Evolutionary conservation across 2,113 vertebrate species (phyloP).

Genomic region (Tragulus kanchil): DNA sequence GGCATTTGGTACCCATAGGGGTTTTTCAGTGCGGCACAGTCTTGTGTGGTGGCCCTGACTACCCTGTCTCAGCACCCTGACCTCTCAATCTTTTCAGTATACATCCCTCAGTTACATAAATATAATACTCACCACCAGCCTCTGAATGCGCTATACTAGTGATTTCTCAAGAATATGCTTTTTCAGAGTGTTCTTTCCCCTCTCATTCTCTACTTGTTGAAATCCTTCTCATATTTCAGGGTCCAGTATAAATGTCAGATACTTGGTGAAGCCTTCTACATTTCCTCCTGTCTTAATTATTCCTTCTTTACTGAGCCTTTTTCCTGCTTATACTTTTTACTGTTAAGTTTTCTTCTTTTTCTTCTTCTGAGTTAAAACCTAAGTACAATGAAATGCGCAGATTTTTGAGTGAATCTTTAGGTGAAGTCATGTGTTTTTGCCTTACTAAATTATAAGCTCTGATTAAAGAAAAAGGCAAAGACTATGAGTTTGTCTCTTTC

Average conservation of each 20-base stretch:
- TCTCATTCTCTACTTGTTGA: conserved; percentile 30
- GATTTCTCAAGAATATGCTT: not conserved
- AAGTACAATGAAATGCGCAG: not conserved
- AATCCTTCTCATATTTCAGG: conserved; percentile 35
- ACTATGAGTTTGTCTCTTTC: conserved; percentile 18
- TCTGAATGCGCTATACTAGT: not conserved
- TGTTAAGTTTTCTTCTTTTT: not conserved
- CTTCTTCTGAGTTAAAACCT: conserved; percentile 33
- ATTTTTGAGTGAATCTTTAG: not conserved
- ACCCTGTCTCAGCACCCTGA: not conserved
- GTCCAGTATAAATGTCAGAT: conserved; percentile 18
- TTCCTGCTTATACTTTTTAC: not conserved
- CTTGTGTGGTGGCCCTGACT: not conserved
- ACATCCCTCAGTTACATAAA: not conserved
- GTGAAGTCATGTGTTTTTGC: not conserved
- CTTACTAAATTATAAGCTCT: conserved; percentile 17
- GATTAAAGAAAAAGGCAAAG: conserved; percentile 15
- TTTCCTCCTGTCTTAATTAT: not conserved
- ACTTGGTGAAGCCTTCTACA: conserved; percentile 2
- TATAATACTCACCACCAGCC: not conserved
- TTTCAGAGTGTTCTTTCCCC: conserved; percentile 17
- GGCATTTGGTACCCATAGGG: not conserved
- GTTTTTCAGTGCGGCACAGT: not conserved
- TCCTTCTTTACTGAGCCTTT: not conserved
- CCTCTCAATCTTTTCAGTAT: not conserved